Conservation (phyloP, 2,797 vertebrate genomes). For the Anableps anableps region DNA sequence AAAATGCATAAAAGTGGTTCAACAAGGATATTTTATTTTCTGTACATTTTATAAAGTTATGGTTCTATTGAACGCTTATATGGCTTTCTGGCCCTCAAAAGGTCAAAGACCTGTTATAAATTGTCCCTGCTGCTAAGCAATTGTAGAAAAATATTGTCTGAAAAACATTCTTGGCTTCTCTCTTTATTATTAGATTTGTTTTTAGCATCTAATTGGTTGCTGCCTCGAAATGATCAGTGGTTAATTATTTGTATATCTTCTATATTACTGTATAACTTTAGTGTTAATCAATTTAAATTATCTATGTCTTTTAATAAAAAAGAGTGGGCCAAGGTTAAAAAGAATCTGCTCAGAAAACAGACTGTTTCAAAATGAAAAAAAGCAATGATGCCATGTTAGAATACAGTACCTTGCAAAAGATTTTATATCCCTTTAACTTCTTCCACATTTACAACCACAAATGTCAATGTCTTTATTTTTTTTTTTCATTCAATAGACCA, state of each 20-base stretch:
- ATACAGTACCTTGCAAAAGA: not conserved
- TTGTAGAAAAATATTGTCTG: constrained; percentile 14
- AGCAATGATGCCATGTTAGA: not conserved
- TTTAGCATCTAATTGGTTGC: not conserved
- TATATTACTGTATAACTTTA: not conserved
- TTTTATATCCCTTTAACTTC: not conserved
- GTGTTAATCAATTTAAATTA: not conserved
- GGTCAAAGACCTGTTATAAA: constrained; percentile 33
- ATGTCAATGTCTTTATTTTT: not conserved
- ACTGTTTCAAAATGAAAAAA: not conserved
- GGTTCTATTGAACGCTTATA: constrained; percentile 11
- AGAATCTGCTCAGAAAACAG: not conserved
- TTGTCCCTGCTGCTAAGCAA: constrained; percentile 29
- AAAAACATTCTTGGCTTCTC: not conserved
- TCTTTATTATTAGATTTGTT: not conserved
- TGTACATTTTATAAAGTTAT: not conserved
- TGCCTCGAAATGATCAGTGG: not conserved
- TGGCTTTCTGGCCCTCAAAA: constrained; percentile 38
- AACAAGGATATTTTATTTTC: constrained; percentile 15
- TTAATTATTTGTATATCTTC: not conserved
- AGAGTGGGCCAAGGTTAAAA: not conserved
- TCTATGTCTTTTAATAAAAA: not conserved
- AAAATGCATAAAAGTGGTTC: constrained; percentile 1
- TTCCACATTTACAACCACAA: not conserved
- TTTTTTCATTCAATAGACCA: not conserved